Base-by-base conservation (phyloP, 2,888 invertebrate genomes). In the Blera fallax region DNA sequence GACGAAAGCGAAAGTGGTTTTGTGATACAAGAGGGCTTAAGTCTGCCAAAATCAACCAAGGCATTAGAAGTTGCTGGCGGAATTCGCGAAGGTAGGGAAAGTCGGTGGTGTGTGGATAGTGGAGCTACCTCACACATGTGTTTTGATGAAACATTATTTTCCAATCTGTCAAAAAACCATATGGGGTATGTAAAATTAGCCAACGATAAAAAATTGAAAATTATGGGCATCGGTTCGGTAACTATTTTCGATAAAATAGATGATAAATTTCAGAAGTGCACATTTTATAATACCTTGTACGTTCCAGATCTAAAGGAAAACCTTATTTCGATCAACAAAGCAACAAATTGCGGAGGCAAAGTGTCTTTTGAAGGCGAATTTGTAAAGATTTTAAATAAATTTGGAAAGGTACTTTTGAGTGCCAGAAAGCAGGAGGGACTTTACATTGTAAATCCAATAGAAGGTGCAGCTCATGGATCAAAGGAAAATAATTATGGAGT, bases 251-350 rank as follows among this genome's bases (percentile, higher is more conserved):
- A 21, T 29, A 10, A 21, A n/a, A n/a, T n/a, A n/a, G n/a, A n/a
- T n/a, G 48, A 34, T 65, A 65, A 56, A 56, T 8, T 8, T 16
- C 18, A 10, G 32, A 48, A 65, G 14, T 48, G 45, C 18, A 48
- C 40, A 34, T 18, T 48, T 2, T 65, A 18, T 48, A 65, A 50
- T 14, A 32, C 64, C 3, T 32, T 65, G 10, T 48, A 34, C 18
- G 48, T 65, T 32, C 64, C 64, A 65, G 64, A 65, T 34, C 21
- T 34, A 56, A 37, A 37, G 3, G n/a, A 37, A 56, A 56, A 56
- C 14, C 18, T 56, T 10, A 56, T 56, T 11, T 34, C 56, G 27
- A 56, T 18, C 11, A 56, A 34, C 34, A 56, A 27, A 37, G 37
- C 37, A n/a, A 43, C 43, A 14, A 4, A 16, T 7, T 16, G 16